These are phyloP conservation scores for Ceratosolen solmsi DNA, from an alignment of 1,140 invertebrate genomes.

Conservation along the genomic window DNA sequence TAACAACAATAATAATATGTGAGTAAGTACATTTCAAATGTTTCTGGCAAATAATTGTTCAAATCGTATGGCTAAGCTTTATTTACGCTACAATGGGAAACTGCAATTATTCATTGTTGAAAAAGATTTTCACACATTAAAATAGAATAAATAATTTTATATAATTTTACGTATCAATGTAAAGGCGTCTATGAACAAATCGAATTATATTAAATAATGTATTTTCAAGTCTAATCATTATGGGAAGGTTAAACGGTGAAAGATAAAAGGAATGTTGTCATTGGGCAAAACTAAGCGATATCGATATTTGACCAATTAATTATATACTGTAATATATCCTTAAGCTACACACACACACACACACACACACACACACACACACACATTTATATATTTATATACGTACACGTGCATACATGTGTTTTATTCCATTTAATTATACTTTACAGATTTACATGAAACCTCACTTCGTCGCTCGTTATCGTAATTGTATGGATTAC, in stretches of 20 bases:
- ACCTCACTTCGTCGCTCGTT: not conserved
- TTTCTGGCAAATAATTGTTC: not conserved
- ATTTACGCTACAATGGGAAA: not conserved
- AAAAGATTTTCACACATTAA: not conserved
- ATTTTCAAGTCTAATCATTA: not conserved
- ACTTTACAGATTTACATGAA: not conserved
- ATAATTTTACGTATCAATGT: too few species aligned
- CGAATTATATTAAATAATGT: not conserved
- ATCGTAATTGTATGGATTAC: slow-evolving; percentile 45
- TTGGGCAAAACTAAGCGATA: not conserved
- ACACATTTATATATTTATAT: too few species aligned
- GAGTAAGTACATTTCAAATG: too few species aligned
- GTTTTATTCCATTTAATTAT: too few species aligned
- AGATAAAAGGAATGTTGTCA: not conserved
- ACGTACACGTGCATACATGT: too few species aligned
- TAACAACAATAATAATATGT: too few species aligned
- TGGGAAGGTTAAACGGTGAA: not conserved
- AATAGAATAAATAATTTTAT: too few species aligned
- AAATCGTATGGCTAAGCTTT: not conserved
- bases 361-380: too few species aligned
- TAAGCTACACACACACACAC: too few species aligned
- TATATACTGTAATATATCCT: not conserved
- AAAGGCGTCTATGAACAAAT: not conserved
- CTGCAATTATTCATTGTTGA: not conserved
- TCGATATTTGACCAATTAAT: too few species aligned